phyloP scores from a whole-genome alignment of 1,140 invertebrate species.

The Tetramorium parvispinum region DNA sequence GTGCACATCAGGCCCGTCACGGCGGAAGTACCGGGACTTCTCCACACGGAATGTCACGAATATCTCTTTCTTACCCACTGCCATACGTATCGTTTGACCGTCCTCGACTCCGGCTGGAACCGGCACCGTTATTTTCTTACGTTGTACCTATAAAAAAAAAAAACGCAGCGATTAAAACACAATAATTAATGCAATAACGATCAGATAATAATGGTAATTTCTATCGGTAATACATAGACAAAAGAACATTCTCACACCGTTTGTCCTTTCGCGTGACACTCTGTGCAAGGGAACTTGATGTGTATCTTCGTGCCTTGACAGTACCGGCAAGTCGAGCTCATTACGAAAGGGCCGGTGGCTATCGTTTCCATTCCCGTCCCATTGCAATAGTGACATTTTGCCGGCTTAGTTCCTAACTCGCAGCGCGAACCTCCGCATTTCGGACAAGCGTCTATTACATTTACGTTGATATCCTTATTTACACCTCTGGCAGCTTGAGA shows the following conservation, averaged over 20 bases:
- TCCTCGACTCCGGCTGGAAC: slow-evolving; percentile 99
- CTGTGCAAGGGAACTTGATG: slow-evolving; percentile 96
- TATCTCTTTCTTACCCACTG: slow-evolving; percentile 94
- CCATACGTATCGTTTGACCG: slow-evolving; percentile 97
- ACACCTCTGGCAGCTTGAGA: slow-evolving; percentile 97
- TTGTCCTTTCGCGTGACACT: slow-evolving; percentile 97
- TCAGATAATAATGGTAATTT: background rate
- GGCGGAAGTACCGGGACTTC: slow-evolving; percentile 95
- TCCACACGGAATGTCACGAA: slow-evolving; percentile 97
- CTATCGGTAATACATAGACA: background rate
- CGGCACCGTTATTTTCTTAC: slow-evolving; percentile 95
- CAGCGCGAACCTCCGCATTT: slow-evolving; percentile 94
- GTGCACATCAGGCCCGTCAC: slow-evolving; percentile 98
- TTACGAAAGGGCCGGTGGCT: slow-evolving; percentile 97
- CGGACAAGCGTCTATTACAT: slow-evolving; percentile 96
- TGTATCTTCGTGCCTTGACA: slow-evolving; percentile 95
- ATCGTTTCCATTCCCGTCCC: slow-evolving; percentile 99
- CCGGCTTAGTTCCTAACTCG: slow-evolving; percentile 95
- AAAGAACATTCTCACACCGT: slow-evolving; percentile 86
- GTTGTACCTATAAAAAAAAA: slow-evolving; percentile 88
- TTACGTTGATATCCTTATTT: slow-evolving; percentile 97
- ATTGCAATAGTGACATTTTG: slow-evolving; percentile 96
- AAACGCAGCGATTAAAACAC: slow-evolving; percentile 33
- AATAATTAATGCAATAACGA: background rate
- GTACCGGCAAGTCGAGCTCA: slow-evolving; percentile 97